Evolutionary conservation across 2,888 invertebrate genomes (phyloP).

Genomic region (Papilio protenor): DNA sequence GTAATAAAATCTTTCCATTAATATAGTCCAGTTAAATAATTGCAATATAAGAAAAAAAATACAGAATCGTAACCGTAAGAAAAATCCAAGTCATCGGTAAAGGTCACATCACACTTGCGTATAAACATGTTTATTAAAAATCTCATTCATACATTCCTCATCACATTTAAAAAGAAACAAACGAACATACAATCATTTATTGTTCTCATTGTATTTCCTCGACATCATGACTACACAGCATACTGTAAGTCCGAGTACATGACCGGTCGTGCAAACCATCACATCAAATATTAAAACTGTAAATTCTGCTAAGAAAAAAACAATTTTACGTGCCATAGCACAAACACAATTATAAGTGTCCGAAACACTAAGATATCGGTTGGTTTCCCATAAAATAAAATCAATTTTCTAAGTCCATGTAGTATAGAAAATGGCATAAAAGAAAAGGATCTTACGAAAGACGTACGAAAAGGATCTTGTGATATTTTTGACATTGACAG

Average conservation of each 20-base stretch:
- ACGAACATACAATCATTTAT: conserved; percentile 12
- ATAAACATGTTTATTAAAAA: conserved; percentile 2
- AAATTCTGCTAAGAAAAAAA: too few species aligned
- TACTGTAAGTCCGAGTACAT: neutral
- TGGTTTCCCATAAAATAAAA: too few species aligned
- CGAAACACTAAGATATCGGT: too few species aligned
- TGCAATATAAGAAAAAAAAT: neutral
- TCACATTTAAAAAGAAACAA: neutral
- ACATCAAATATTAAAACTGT: too few species aligned
- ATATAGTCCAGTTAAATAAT: neutral
- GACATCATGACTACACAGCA: neutral
- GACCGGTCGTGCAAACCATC: too few species aligned
- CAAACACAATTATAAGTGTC: too few species aligned
- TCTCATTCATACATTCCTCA: conserved; percentile 17
- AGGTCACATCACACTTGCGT: conserved; percentile 2
- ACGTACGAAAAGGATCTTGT: too few species aligned
- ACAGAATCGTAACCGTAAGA: neutral
- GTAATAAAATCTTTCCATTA: neutral
- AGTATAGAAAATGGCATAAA: too few species aligned
- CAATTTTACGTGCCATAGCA: too few species aligned
- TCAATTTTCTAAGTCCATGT: too few species aligned
- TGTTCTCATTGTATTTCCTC: conserved; percentile 4
- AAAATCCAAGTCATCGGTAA: conserved; percentile 14
- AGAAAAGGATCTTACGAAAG: too few species aligned
- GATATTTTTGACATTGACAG: too few species aligned